Conservation (phyloP, 2,797 vertebrate genomes). For the Rhinichthys osculus region DNA sequence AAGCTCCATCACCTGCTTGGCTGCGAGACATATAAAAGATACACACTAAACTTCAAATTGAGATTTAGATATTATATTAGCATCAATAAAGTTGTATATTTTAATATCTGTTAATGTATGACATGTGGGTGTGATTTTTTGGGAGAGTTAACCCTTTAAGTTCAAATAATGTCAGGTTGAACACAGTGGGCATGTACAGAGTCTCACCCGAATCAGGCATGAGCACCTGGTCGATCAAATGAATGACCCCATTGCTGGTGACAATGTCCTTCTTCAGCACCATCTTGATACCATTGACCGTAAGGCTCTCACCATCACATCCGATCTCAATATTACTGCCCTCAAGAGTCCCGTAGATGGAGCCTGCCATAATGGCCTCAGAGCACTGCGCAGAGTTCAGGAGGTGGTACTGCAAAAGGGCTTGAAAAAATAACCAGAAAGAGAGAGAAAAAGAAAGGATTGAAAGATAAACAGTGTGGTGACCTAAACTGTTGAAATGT, state of each 20-base stretch:
- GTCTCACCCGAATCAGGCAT: conserved; percentile 91
- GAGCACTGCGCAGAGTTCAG: conserved; percentile 91
- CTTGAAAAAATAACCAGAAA: conserved; percentile 67
- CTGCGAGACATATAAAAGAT: conserved; percentile 69
- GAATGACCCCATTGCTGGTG: conserved; percentile 92
- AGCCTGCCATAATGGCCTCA: conserved; percentile 91
- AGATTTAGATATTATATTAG: not conserved
- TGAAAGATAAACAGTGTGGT: conserved; percentile 5
- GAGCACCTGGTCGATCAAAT: conserved; percentile 89
- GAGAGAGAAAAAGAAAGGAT: conserved; percentile 13
- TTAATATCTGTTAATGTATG: not conserved
- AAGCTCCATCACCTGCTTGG: conserved; percentile 91
- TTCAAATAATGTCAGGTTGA: not conserved
- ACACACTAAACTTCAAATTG: not conserved
- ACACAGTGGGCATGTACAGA: not conserved
- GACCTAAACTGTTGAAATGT: not conserved
- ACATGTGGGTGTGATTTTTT: not conserved
- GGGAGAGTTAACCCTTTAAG: not conserved
- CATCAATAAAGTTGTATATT: not conserved
- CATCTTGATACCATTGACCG: conserved; percentile 94
- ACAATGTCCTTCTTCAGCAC: conserved; percentile 95
- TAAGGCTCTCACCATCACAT: conserved; percentile 91
- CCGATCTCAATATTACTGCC: conserved; percentile 90
- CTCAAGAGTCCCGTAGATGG: conserved; percentile 87
- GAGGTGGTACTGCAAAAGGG: conserved; percentile 91